phyloP scores from a whole-genome alignment of 2,797 vertebrate species.

The Chiroxiphia lanceolata region DNA sequence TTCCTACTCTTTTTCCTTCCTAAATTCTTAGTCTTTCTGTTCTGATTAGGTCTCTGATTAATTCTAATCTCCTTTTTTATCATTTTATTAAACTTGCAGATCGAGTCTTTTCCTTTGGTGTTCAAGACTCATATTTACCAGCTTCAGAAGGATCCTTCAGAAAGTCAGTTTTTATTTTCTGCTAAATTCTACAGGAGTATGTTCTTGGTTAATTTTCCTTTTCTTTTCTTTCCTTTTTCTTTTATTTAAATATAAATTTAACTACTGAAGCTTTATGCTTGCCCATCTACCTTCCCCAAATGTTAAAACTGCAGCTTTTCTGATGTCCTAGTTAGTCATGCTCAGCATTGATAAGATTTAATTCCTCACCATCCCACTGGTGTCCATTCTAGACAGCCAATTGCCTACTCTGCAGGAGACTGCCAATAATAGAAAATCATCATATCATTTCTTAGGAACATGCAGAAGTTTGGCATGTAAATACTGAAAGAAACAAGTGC shows the following conservation, averaged over 20 bases:
- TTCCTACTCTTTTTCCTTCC: not conserved
- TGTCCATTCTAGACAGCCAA: not conserved
- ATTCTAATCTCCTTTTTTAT: not conserved
- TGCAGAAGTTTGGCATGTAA: not conserved
- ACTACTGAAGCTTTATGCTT: not conserved
- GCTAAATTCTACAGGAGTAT: not conserved
- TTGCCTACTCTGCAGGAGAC: not conserved
- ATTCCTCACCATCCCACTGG: not conserved
- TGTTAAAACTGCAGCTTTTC: not conserved
- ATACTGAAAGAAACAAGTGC: not conserved
- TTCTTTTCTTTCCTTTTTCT: no score
- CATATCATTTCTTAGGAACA: not conserved
- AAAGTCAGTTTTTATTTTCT: not conserved
- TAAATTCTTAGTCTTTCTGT: not conserved
- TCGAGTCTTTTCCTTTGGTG: not conserved
- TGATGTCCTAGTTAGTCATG: not conserved
- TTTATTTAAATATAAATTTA: not conserved
- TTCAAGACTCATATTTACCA: not conserved
- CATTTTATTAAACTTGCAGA: not conserved
- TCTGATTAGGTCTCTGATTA: not conserved
- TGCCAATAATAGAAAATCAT: not conserved
- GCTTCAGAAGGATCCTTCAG: not conserved
- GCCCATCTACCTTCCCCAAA: not conserved
- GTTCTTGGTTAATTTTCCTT: not conserved
- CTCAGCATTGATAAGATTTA: not conserved